Percentiles rank a stretch among this genome's conserved stretches.
Conservation (phyloP, 2,888 invertebrate species). For the Cephalotes varians region DNA sequence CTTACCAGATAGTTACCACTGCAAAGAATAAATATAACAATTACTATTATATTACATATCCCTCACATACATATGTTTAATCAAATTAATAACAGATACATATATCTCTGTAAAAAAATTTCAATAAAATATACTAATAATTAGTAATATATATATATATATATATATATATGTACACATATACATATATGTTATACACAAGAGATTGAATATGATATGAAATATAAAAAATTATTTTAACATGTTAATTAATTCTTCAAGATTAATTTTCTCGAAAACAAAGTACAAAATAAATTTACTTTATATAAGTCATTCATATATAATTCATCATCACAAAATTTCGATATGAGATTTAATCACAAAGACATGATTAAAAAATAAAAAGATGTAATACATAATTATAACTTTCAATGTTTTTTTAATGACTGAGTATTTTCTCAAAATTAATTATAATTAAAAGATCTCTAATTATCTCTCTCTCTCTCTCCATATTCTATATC, state of each 20-base stretch:
- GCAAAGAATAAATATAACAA: constrained; percentile 85
- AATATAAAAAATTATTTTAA: neutral
- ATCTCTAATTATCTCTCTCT: no score
- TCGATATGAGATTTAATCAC: neutral
- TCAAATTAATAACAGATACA: neutral
- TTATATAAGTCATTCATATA: neutral
- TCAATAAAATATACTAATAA: no score
- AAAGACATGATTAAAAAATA: neutral
- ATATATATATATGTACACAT: no score
- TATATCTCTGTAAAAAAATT: no score
- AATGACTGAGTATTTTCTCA: neutral
- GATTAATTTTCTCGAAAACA: neutral
- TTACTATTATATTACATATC: neutral
- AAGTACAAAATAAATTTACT: neutral
- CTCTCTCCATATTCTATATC: neutral
- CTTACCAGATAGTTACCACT: constrained; percentile 97
- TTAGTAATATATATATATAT: no score
- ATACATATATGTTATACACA: neutral
- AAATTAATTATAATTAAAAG: neutral
- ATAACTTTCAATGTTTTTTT: neutral
- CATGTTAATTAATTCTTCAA: neutral
- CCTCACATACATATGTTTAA: neutral
- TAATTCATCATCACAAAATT: neutral
- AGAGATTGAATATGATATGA: neutral
- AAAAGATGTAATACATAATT: neutral